These are phyloP conservation scores for Lepidothrix coronata DNA, from an alignment of 2,113 vertebrate species.

Conservation along the genomic window DNA sequence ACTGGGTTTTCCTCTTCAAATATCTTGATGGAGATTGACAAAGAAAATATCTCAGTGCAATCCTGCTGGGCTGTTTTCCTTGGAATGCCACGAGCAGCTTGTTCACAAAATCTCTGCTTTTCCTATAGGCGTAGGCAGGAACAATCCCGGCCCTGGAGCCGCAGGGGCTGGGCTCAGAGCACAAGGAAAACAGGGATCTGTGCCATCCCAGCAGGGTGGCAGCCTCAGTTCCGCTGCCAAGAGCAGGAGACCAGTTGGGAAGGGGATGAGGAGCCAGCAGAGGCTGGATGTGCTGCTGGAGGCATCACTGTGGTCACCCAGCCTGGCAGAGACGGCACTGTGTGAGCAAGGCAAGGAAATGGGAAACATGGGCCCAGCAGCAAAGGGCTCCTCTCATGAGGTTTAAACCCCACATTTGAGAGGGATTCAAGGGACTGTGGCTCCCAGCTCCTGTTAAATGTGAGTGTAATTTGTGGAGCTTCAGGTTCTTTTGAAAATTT, in stretches of 20 bases:
- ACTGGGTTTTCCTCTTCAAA: slow-evolving; percentile 58
- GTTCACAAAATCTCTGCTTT: slow-evolving; percentile 72
- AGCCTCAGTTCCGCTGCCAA: slow-evolving; percentile 46
- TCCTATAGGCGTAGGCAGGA: slow-evolving; percentile 69
- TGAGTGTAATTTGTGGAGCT: too few species aligned
- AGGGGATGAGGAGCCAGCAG: slow-evolving; percentile 15
- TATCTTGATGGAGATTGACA: slow-evolving; percentile 56
- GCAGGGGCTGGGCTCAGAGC: slow-evolving; percentile 55
- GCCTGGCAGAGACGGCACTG: background rate
- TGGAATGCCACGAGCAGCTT: slow-evolving; percentile 60
- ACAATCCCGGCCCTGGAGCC: slow-evolving; percentile 60
- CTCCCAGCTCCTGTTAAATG: background rate
- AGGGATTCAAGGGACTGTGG: background rate
- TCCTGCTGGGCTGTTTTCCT: slow-evolving; percentile 72
- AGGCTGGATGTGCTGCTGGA: background rate
- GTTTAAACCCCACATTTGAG: background rate
- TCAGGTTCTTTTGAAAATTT: background rate
- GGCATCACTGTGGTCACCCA: background rate
- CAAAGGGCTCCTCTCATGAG: background rate
- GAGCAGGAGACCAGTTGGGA: slow-evolving; percentile 28
- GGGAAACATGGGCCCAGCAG: background rate
- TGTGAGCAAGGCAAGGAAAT: background rate
- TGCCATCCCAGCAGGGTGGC: slow-evolving; percentile 68
- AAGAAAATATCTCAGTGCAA: slow-evolving; percentile 66
- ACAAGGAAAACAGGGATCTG: slow-evolving; percentile 33